Evolutionary conservation across 1,140 invertebrate genomes (phyloP).

Genomic region (Chelonus insularis): DNA sequence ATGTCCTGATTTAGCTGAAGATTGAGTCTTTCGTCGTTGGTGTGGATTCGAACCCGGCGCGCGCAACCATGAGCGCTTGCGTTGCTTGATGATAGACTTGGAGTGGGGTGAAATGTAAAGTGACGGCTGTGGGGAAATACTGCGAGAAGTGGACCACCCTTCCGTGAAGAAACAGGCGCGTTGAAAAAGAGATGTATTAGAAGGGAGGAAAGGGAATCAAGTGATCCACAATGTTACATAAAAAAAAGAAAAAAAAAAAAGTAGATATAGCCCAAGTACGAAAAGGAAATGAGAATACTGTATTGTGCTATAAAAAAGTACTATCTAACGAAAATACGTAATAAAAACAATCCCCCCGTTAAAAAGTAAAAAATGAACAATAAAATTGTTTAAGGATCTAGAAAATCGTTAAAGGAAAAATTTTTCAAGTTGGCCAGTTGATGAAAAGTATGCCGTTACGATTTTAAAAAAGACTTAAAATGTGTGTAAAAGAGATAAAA

Average conservation of each 20-base stretch:
- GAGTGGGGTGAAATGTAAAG: too few species aligned
- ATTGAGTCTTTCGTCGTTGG: neutral
- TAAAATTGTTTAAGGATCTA: neutral
- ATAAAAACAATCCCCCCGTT: neutral
- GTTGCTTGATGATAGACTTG: too few species aligned
- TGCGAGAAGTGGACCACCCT: neutral
- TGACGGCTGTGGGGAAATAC: neutral
- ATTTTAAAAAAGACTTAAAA: neutral
- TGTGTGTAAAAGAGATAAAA: neutral
- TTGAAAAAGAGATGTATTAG: neutral
- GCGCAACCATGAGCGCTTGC: constrained; percentile 34
- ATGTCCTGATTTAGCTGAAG: constrained; percentile 8
- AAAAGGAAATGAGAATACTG: neutral
- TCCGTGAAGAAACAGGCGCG: neutral
- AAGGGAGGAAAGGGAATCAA: neutral
- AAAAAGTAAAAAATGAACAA: too few species aligned
- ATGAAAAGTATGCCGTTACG: neutral
- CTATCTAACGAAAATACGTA: neutral
- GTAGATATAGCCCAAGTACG: neutral
- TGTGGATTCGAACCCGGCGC: constrained; percentile 40
- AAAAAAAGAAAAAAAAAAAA: neutral
- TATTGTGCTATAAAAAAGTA: neutral
- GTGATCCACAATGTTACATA: neutral
- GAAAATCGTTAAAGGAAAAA: neutral
- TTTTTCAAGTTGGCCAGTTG: neutral